A percentile compares a stretch with the other conserved stretches of the same genome.
Evolutionary conservation across 2,888 invertebrate genomes (phyloP).

Genomic region (Alloscopus bannaensis): DNA sequence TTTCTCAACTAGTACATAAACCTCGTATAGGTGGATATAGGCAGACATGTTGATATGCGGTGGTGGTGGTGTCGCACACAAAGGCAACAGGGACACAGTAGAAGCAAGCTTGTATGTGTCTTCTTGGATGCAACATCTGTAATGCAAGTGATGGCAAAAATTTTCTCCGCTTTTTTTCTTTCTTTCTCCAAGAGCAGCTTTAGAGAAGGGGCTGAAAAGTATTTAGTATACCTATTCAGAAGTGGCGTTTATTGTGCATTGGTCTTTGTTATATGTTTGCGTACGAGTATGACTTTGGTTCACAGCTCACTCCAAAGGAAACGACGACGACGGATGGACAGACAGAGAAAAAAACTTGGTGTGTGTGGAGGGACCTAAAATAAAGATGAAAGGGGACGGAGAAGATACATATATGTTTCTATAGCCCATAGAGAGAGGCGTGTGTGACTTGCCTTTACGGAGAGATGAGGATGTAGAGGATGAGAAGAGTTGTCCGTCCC

Average conservation of each 20-base stretch:
- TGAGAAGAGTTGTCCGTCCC: conserved; percentile 64
- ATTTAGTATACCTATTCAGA: conserved; percentile 29
- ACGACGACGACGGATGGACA: conserved; percentile 46
- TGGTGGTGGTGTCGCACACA: conserved; percentile 14
- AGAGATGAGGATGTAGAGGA: conserved; percentile 44
- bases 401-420: too few relatives aligned
- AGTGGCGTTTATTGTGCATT: too few relatives aligned
- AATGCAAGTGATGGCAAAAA: conserved; percentile 44
- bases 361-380: conserved; percentile 55
- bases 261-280: too few relatives aligned
- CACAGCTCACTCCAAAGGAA: conserved; percentile 6
- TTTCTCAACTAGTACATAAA: background rate
- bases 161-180: too few relatives aligned
- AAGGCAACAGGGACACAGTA: conserved; percentile 43
- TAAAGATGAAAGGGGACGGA: conserved; percentile 47
- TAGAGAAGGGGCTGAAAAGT: conserved; percentile 32
- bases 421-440: too few relatives aligned
- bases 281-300: too few relatives aligned
- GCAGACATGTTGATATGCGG: background rate
- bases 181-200: conserved; percentile 9
- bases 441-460: too few relatives aligned
- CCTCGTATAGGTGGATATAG: conserved; percentile 6
- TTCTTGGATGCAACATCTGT: conserved; percentile 56
- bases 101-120: conserved; percentile 36
- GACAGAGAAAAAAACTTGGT: conserved; percentile 46